Evolutionary conservation across 2,797 vertebrate genomes (phyloP), one percentile per base, ranked within the genome.

Genomic region (Argya squamiceps): DNA sequence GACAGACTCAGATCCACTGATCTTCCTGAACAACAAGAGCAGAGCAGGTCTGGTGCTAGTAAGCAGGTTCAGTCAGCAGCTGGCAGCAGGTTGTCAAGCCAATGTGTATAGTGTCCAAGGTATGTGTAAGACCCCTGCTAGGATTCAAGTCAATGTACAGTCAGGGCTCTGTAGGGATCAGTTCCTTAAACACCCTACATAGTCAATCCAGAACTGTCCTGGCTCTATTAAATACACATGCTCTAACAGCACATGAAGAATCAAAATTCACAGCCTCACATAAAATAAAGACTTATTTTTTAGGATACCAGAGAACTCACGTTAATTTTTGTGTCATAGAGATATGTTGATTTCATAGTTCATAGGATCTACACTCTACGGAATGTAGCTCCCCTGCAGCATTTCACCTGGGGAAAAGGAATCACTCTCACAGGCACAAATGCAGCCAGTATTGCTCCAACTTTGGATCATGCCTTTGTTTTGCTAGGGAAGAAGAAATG

Each of bases 131-230:
- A 58, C n/a, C 22, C 6, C 20, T 27, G 14, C 23, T 36, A 58
- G 19, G 29, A 60, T 47, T 8, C 36, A 73, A 34, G 15, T 15
- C 41, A 64, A 11, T 3, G 10, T 13, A 26, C 8, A 32, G 34
- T 2, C 12, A 56, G 20, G 5, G 6, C 14, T 58, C 16, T n/a
- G 2, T 2, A 52, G 34, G 15, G 15, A 53, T 14, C 1, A 0
- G 4, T 41, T 86, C 26, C 16, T 34, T 69, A 23, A 7, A 23
- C 6, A 58, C 1, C 5, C 15, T 52, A 4, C 8, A 5, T 4
- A 46, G n/a, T 37, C 11, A 34, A 12, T 34, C n/a, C 26, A 81
- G 10, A 46, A 24, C n/a, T 41, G 4, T 26, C 9, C 4, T 11
- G 21, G 10, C 4, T 68, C 12, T 53, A 1, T 78, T 15, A 26